Evolutionary conservation across 2,113 vertebrate genomes (phyloP).

Genomic region (Guaruba guarouba): DNA sequence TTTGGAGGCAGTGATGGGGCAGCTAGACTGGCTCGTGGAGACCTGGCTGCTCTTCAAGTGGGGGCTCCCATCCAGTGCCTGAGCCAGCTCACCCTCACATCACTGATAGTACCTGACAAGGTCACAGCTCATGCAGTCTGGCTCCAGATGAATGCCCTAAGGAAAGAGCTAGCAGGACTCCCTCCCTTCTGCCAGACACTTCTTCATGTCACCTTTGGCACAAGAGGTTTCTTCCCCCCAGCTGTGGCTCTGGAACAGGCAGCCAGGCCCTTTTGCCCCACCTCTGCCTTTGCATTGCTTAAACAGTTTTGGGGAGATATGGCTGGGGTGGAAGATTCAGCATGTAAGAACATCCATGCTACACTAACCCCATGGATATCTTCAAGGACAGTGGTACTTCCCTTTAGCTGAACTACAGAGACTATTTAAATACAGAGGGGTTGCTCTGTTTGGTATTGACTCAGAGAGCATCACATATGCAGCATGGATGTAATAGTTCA

Average conservation of each 20-base stretch:
- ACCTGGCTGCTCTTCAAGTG: fast-evolving
- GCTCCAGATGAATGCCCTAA: constrained; percentile 26
- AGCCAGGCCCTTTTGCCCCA: not conserved
- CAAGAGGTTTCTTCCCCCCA: not conserved
- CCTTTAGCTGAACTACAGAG: not conserved
- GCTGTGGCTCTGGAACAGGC: not conserved
- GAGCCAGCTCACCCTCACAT: not conserved
- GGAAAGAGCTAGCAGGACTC: not conserved
- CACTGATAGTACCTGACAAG: constrained; percentile 58
- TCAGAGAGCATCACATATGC: not conserved
- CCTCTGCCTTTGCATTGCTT: not conserved
- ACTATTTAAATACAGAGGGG: not conserved
- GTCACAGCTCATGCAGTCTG: not conserved
- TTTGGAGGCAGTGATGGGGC: not conserved
- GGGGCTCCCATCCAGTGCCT: not conserved
- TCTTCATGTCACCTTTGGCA: not conserved
- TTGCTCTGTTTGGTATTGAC: not conserved
- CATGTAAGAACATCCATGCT: not conserved
- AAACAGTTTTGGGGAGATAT: not conserved
- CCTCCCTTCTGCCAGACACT: not conserved
- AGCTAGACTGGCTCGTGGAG: not conserved
- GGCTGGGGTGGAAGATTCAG: not conserved
- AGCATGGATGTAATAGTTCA: not conserved
- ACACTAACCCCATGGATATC: not conserved
- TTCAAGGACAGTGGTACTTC: not conserved